Base-by-base conservation (phyloP, 2,797 vertebrate species). In the Lepilemur ruficaudatus region DNA sequence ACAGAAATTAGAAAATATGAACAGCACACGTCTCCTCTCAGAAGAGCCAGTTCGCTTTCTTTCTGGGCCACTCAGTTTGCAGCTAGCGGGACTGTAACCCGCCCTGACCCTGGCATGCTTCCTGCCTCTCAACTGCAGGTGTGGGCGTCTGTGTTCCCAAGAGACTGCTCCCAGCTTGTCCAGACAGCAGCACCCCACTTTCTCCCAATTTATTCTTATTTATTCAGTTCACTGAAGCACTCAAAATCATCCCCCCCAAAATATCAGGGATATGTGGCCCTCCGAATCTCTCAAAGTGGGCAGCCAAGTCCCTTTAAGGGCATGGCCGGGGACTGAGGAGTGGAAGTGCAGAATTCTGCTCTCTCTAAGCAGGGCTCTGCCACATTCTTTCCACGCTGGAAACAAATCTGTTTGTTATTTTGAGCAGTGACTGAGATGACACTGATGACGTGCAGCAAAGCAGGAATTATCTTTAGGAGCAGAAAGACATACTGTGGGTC, bases 401-500 rank as follows among this genome's bases (percentile, higher is more conserved):
- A 96, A 95, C 81, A 95, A 95, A 90, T 84, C 76, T 90, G 81
- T 97, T 97, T 93, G 80, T 96, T 96, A 91, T 96, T 95, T 93
- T 95, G 86, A 95, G 97, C 73, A 0, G 0, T 46, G 52, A 50
- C 89, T 93, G 84, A 72, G 91, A 89, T 96, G 96, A 95, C 95
- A 95, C 50, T 90, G 82, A 92, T 92, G 96, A 97, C 78, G 85
- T 81, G 97, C 0, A 94, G 95, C 94, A 93, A 95, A 96, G 91
- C 5, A 1, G 72, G 84, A 94, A 97, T 97, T 96, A 96, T 93
- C 95, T 97, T 94, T 80, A 76, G 95, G 87, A 94, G 52, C 78
- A 95, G 91, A 94, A 91, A 95, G 97, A 96, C 72, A 70, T 59
- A 96, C 84, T 88, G 72, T 86, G 67, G 79, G 50, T 84, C 96